Evolutionary conservation across 2,888 invertebrate genomes (phyloP), one percentile per base, ranked within the genome.

Genomic region (Baccha elongata): DNA sequence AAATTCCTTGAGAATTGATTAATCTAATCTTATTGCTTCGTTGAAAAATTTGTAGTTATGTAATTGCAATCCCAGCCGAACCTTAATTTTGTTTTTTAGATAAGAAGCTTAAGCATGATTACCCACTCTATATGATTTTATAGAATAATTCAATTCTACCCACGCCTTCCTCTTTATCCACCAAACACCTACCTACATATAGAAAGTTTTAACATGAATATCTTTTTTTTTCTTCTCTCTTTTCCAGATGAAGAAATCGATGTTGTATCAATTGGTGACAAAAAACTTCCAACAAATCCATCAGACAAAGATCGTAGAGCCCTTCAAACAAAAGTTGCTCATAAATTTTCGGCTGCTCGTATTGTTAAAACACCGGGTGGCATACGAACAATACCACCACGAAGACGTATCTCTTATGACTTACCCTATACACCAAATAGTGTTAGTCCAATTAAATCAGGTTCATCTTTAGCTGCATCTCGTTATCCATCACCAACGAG

Each of bases 231-330:
- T n/a, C n/a, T 40, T 32, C 4, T 1, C 62, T 44, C 37, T 5
- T 32, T 86, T 87, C 53, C 87, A 90, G 90, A 90, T 85, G 96
- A 96, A 91, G 95, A 96, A 92, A 96, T 96, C 88, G 96, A 96
- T 89, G 96, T 96, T 65, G 96, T 96, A 64, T 94, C 95, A 0
- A 91, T 94, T 85, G 94, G 93, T 83, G 93, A 93, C 78, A 91
- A 91, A 84, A 89, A 87, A 86, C 89, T 95, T 58, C 95, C 95
- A 26, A 94, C 93, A 78, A 93, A 94, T 89, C 95, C 95, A 11
- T 94, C 94, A 17, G 92, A 92, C 32, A 93, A 93, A 84, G 95
- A 95, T 89, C 93, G 94, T 73, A 93, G 94, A 83, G 93, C 94
- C 83, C 91, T 91, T 2, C 94, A 94, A 90, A 91, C 91, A 65